A percentile compares a stretch with the other conserved stretches of the same genome.
These are phyloP conservation scores for Pangasius mekongensis DNA, from an alignment of 2,797 vertebrate genomes.

Conservation along the genomic window DNA sequence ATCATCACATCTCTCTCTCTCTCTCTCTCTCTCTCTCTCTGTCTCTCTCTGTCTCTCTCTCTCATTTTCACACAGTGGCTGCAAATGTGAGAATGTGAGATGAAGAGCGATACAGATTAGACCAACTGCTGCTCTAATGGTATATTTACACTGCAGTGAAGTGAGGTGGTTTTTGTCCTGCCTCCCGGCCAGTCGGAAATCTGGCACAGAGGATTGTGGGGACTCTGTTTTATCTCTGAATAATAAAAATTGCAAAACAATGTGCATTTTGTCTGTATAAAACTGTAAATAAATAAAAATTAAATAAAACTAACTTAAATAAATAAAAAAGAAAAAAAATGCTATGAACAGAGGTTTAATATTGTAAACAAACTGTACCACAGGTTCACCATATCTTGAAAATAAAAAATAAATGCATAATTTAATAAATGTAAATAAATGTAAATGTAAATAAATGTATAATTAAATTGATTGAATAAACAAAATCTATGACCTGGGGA, in stretches of 20 bases:
- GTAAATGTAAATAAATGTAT: background rate
- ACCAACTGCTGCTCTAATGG: background rate
- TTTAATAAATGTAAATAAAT: background rate
- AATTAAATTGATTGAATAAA: background rate
- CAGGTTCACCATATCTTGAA: background rate
- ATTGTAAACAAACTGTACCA: background rate
- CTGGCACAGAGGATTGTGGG: background rate
- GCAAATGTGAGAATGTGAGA: slow-evolving; percentile 9
- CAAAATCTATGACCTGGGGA: background rate
- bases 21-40: background rate
- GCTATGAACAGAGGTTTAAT: background rate
- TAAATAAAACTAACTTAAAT: background rate
- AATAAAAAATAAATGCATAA: background rate
- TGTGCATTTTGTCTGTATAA: background rate
- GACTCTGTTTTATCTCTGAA: background rate
- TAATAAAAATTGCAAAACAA: background rate
- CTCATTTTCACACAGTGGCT: slow-evolving; percentile 4
- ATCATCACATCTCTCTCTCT: background rate
- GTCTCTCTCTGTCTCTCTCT: background rate
- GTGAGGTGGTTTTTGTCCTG: background rate
- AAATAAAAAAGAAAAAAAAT: background rate
- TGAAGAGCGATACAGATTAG: background rate
- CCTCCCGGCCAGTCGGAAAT: background rate
- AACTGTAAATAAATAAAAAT: background rate
- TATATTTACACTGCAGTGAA: slow-evolving; percentile 1